Conservation (phyloP, 2,888 invertebrate genomes). For the Bombylius discolor region DNA sequence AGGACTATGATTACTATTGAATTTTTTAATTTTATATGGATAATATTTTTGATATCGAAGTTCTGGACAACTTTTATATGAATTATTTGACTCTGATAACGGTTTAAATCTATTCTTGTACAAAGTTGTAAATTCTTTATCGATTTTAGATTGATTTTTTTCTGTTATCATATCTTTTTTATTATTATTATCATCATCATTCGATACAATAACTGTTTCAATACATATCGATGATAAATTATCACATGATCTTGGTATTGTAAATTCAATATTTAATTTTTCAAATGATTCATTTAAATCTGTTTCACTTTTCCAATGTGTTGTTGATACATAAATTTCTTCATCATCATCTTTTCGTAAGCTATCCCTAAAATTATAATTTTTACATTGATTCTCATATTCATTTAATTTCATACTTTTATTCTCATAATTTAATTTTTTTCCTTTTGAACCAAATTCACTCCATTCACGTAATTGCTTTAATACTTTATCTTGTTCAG, state of each 20-base stretch:
- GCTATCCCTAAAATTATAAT: no score
- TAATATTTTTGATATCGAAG: not conserved
- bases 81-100: not conserved
- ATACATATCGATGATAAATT: not conserved
- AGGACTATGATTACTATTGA: conserved; percentile 4
- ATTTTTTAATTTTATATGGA: no score
- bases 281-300: conserved; percentile 3
- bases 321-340: not conserved
- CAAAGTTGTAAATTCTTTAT: not conserved
- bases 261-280: not conserved
- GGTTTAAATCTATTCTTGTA: not conserved
- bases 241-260: not conserved
- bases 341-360: not conserved
- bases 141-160: not conserved
- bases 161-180: not conserved
- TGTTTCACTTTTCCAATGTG: conserved; percentile 9
- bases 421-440: conserved; percentile 17
- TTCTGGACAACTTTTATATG: conserved; percentile 32
- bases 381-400: no score
- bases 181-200: not conserved
- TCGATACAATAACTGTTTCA: not conserved
- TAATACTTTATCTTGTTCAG: conserved; percentile 27
- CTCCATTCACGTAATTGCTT: conserved; percentile 35
- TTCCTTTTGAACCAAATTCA: conserved; percentile 28
- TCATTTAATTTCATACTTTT: no score